Evolutionary conservation across 2,888 invertebrate species (phyloP).

Genomic region (Drosophila seclusa): DNA sequence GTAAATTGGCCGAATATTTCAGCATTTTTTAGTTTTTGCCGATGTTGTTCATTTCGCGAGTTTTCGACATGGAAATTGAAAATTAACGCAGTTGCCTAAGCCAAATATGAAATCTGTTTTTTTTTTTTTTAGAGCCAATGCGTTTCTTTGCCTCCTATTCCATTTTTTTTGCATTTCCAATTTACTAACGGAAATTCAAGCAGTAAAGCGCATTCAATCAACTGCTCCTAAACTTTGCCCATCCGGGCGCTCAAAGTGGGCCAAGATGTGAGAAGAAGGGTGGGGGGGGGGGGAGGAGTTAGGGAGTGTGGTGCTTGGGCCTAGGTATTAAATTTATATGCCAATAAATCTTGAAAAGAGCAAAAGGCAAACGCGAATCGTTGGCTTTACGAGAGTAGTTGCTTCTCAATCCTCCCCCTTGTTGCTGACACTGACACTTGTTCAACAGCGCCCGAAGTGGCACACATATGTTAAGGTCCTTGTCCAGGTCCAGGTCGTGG

Average conservation of each 20-base stretch:
- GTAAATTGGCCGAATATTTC: constrained; percentile 43
- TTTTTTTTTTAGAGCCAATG: background rate
- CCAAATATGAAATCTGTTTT: constrained; percentile 42
- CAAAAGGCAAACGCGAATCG: constrained; percentile 73
- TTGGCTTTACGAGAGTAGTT: constrained; percentile 47
- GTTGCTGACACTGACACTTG: constrained; percentile 46
- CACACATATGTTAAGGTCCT: constrained; percentile 27
- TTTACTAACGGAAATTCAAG: constrained; percentile 79
- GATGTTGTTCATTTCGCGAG: constrained; percentile 4
- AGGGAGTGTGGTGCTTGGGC: background rate
- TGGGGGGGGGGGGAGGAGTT: no score
- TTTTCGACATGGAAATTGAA: constrained; percentile 56
- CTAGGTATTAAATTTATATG: constrained; percentile 74
- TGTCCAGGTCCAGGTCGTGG: constrained; percentile 16
- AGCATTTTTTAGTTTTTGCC: constrained; percentile 2
- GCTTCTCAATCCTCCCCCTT: constrained; percentile 6
- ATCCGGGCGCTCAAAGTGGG: constrained; percentile 29
- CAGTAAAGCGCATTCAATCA: constrained; percentile 76
- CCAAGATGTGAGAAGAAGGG: background rate
- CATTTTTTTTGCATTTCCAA: constrained; percentile 56
- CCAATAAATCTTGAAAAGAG: constrained; percentile 72
- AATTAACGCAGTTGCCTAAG: constrained; percentile 57
- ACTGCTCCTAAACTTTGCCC: constrained; percentile 69
- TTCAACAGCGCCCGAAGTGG: constrained; percentile 58
- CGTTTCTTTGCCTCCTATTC: constrained; percentile 13